These are phyloP conservation scores for Lamproptera curius DNA, from an alignment of 2,888 invertebrate species.

Conservation along the genomic window DNA sequence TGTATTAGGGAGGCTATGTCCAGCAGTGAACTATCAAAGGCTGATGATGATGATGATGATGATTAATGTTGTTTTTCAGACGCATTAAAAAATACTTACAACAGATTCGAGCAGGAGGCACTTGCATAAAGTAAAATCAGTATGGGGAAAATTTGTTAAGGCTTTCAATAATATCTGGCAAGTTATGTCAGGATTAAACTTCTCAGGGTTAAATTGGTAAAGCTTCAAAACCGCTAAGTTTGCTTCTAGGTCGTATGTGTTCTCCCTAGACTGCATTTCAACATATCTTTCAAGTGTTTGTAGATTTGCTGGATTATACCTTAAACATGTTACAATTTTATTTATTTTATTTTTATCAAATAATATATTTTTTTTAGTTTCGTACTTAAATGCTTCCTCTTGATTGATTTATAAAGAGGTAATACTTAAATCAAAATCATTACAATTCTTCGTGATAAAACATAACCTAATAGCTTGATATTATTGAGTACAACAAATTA, in stretches of 20 bases:
- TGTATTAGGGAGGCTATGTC: no score
- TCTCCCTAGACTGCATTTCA: slow-evolving; percentile 94
- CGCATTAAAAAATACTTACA: slow-evolving; percentile 52
- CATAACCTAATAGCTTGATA: no score
- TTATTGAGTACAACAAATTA: no score
- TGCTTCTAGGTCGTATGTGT: slow-evolving; percentile 97
- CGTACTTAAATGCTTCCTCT: no score
- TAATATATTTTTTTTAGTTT: no score
- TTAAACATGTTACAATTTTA: slow-evolving; percentile 61
- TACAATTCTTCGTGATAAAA: no score
- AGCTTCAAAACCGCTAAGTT: slow-evolving; percentile 97
- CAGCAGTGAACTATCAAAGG: no score
- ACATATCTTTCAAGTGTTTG: slow-evolving; percentile 94
- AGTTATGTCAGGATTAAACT: slow-evolving; percentile 90
- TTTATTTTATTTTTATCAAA: no score
- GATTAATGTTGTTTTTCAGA: no score
- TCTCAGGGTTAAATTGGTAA: slow-evolving; percentile 96
- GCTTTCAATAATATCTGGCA: slow-evolving; percentile 96
- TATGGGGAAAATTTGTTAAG: slow-evolving; percentile 97
- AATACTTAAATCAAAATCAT: no score
- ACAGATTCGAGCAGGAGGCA: slow-evolving; percentile 90
- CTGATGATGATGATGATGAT: no score
- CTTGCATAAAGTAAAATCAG: slow-evolving; percentile 98
- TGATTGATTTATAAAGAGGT: no score
- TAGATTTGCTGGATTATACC: slow-evolving; percentile 98